phyloP scores from a whole-genome alignment of 2,797 vertebrate genomes.

The Leuciscus waleckii region DNA sequence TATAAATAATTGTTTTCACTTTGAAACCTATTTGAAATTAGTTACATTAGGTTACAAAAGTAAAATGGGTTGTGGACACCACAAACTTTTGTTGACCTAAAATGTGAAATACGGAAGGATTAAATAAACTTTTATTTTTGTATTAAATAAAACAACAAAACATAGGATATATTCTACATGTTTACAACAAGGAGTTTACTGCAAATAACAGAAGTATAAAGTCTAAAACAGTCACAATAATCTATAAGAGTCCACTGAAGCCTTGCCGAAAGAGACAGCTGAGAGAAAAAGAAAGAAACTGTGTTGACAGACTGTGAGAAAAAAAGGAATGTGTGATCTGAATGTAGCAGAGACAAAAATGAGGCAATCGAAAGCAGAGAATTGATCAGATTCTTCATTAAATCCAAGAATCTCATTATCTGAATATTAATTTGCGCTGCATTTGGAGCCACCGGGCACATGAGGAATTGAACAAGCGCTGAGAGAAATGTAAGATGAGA shows the following conservation, averaged over 20 bases:
- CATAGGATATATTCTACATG: neutral
- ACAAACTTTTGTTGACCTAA: neutral
- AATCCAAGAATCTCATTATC: conserved; percentile 54
- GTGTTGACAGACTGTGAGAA: conserved; percentile 5
- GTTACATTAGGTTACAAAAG: neutral
- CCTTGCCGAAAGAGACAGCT: conserved; percentile 13
- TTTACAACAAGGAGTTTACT: neutral
- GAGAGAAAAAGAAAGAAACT: conserved; percentile 15
- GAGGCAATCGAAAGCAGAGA: conserved; percentile 36
- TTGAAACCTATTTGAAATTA: neutral
- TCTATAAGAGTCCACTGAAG: neutral
- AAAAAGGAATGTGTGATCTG: conserved; percentile 46
- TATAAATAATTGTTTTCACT: neutral
- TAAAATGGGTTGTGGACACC: neutral
- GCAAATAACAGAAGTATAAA: neutral
- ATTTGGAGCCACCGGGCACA: conserved; percentile 24
- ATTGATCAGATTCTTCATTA: conserved; percentile 58
- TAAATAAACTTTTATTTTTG: neutral
- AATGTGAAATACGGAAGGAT: neutral
- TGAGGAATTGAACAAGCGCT: conserved; percentile 10
- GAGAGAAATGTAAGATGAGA: conserved; percentile 15
- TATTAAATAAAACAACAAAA: neutral
- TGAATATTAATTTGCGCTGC: conserved; percentile 51
- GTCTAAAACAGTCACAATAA: neutral
- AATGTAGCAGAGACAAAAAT: conserved; percentile 51